Percentiles rank a stretch among this genome's conserved stretches.
Evolutionary conservation across 2,113 vertebrate species (phyloP).

Genomic region (Psittacula cyanocephala): DNA sequence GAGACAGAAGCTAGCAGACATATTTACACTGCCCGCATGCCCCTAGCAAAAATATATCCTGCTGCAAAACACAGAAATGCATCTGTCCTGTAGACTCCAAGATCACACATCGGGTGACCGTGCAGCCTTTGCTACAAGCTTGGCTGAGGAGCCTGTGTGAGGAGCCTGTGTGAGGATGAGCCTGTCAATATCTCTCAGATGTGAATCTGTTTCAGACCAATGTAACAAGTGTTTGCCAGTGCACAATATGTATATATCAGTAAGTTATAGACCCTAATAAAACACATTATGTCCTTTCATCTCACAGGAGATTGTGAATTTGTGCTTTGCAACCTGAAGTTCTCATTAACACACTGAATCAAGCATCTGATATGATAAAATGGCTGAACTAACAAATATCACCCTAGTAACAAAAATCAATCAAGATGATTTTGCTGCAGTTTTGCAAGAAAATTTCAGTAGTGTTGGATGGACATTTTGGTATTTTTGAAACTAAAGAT

Average conservation of each 20-base stretch:
- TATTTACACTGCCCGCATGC: neutral
- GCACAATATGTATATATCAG: neutral
- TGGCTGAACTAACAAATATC: neutral
- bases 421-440: neutral
- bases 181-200: neutral
- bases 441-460: neutral
- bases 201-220: neutral
- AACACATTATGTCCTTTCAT: neutral
- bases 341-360: neutral
- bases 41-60: neutral
- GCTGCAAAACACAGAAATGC: neutral
- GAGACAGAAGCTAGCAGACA: neutral
- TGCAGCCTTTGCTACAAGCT: neutral
- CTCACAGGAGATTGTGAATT: neutral
- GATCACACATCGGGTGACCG: neutral
- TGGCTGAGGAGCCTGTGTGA: neutral
- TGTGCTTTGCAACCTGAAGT: neutral
- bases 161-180: neutral
- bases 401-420: neutral
- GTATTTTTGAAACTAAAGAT: accelerated
- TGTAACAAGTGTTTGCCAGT: neutral
- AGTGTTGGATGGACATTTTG: neutral
- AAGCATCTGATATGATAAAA: neutral
- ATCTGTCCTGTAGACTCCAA: neutral
- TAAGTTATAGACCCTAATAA: neutral